A percentile compares a stretch with the other conserved stretches of the same genome.
Evolutionary conservation across 1,140 invertebrate species (phyloP).

Genomic region (Bombyx mori): DNA sequence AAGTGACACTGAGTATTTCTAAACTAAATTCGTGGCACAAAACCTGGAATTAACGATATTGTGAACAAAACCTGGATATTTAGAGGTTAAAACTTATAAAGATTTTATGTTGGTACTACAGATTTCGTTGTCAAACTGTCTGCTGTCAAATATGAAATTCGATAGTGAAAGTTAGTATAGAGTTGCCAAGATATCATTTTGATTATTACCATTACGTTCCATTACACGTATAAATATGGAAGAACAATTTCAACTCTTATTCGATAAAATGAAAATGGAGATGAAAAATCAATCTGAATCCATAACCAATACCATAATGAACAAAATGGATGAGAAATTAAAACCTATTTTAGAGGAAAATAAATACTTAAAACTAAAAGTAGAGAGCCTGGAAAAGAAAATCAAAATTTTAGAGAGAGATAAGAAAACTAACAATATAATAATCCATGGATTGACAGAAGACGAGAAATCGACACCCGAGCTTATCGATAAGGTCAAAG

Average conservation of each 20-base stretch:
- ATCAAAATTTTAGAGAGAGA: not conserved
- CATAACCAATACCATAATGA: not conserved
- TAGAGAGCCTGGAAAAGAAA: not conserved
- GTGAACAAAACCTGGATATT: no score
- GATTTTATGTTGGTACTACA: no score
- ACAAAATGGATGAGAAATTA: conserved; percentile 6
- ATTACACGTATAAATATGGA: conserved; percentile 18
- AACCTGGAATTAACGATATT: no score
- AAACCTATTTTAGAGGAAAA: conserved; percentile 4
- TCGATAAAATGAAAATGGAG: conserved; percentile 5
- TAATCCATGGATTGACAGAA: not conserved
- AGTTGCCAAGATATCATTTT: no score
- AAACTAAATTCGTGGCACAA: no score
- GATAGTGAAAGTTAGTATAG: no score
- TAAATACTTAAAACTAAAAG: conserved; percentile 6
- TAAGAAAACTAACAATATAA: not conserved
- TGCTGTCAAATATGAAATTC: no score
- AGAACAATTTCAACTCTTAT: conserved; percentile 17
- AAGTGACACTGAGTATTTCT: no score
- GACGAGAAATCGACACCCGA: not conserved
- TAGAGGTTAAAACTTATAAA: no score
- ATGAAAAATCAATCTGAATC: not conserved
- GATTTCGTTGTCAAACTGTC: no score
- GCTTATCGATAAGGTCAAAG: not conserved
- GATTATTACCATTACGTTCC: no score